Conservation (phyloP, 2,888 invertebrate species). For the Eupithecia subumbrata region DNA sequence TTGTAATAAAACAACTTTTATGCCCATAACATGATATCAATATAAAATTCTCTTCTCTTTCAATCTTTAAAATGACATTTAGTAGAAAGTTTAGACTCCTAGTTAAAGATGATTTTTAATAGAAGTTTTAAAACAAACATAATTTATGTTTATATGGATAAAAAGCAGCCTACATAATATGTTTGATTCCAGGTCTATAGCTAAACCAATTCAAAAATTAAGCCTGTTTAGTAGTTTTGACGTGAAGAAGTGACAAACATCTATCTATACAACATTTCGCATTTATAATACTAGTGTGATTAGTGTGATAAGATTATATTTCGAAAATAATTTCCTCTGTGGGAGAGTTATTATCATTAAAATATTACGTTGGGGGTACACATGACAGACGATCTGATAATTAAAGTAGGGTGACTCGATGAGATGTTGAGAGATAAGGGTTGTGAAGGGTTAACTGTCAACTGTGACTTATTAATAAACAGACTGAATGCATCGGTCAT, state of each 20-base stretch:
- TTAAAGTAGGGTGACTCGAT: conserved; percentile 41
- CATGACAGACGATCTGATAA: conserved; percentile 38
- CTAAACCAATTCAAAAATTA: no score
- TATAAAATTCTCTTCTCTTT: no score
- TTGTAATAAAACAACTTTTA: background rate
- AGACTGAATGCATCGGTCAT: background rate
- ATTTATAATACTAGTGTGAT: no score
- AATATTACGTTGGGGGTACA: conserved; percentile 26
- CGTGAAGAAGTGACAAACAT: no score
- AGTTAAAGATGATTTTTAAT: no score
- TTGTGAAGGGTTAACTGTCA: conserved; percentile 26
- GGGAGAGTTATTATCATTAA: conserved; percentile 34
- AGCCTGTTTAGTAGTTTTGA: no score
- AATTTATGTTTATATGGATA: no score
- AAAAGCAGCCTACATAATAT: no score
- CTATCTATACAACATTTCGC: no score
- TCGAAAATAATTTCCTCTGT: conserved; percentile 40
- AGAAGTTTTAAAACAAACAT: no score
- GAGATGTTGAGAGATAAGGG: conserved; percentile 41
- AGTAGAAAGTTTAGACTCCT: no score
- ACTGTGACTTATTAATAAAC: conserved; percentile 2
- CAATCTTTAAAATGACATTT: no score
- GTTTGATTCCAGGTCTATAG: background rate
- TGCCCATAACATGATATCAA: background rate
- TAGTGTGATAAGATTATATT: conserved; percentile 19